Conservation (phyloP, 2,113 vertebrate genomes). For the Antechinus flavipes region DNA sequence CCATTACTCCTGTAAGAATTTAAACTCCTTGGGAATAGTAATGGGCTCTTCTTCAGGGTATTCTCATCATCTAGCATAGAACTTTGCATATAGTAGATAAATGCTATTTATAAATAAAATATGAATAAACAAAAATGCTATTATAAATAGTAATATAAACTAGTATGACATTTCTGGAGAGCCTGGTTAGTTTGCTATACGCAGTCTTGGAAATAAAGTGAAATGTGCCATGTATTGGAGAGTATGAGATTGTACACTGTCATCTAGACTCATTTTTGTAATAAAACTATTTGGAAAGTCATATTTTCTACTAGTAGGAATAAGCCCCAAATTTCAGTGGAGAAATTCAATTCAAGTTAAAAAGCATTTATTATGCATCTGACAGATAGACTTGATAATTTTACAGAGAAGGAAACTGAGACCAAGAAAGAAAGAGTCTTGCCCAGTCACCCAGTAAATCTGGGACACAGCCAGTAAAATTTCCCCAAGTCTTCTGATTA, state of each 20-base stretch:
- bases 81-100: not conserved
- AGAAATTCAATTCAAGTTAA: not conserved
- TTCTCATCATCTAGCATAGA: not conserved
- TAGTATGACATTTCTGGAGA: not conserved
- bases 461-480: not conserved
- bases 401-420: not conserved
- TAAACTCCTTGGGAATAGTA: not conserved
- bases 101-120: not conserved
- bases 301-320: not conserved
- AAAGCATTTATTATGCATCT: not conserved
- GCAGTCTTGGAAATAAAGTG: not conserved
- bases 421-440: not conserved
- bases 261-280: not conserved
- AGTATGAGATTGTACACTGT: not conserved
- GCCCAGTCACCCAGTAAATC: not conserved
- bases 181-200: not conserved
- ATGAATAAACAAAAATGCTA: too few species aligned
- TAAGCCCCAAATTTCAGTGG: not conserved
- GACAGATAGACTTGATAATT: not conserved
- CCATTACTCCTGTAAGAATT: not conserved
- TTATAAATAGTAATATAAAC: not conserved
- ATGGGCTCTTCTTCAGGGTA: not conserved
- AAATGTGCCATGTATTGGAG: not conserved
- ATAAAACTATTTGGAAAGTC: not conserved
- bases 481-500: not conserved